phyloP scores from a whole-genome alignment of 2,113 vertebrate species.

The Pangasianodon hypophthalmus region DNA sequence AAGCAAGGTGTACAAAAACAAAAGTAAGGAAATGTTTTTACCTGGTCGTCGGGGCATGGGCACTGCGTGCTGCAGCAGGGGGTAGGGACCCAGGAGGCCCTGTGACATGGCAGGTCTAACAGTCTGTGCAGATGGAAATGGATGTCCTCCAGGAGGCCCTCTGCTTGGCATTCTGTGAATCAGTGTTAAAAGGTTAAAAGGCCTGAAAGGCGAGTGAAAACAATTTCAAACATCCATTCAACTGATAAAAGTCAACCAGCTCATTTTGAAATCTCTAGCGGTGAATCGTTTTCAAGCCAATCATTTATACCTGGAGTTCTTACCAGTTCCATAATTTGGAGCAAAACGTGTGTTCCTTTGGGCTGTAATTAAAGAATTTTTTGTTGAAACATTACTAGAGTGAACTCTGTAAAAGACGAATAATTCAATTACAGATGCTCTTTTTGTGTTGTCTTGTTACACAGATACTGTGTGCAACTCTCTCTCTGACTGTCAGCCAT shows the following conservation, averaged over 20 bases:
- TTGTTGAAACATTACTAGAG: not conserved
- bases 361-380: not conserved
- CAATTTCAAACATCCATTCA: not conserved
- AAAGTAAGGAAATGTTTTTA: slow-evolving; percentile 54
- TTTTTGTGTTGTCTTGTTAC: not conserved
- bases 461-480: not conserved
- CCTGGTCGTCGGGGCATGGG: slow-evolving; percentile 83
- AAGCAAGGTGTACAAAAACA: not conserved
- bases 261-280: not conserved
- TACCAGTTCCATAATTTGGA: not conserved
- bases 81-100: slow-evolving; percentile 73
- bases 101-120: slow-evolving; percentile 66
- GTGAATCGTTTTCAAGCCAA: not conserved
- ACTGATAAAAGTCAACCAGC: not conserved
- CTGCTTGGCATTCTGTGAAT: slow-evolving; percentile 26
- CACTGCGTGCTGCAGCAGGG: slow-evolving; percentile 78
- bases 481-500: not conserved
- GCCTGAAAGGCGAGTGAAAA: not conserved
- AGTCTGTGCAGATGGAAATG: slow-evolving; percentile 70
- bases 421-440: not conserved
- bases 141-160: not conserved
- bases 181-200: not conserved
- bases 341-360: not conserved
- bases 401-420: not conserved
- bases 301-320: not conserved